Base-by-base conservation (phyloP, 2,888 invertebrate species). In the Hirtodrosophila duncani region DNA sequence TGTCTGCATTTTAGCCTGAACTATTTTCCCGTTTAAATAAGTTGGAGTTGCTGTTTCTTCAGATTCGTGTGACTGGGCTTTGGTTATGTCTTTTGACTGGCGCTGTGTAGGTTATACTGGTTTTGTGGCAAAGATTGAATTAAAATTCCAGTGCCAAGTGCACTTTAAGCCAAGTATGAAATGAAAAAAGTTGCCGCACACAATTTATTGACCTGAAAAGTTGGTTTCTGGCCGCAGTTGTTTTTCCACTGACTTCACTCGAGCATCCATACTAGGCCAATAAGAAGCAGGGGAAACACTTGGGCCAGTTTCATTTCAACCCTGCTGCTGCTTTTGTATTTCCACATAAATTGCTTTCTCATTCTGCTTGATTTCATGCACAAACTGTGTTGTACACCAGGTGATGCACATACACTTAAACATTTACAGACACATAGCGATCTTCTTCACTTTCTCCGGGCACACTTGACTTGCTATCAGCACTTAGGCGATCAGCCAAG, bases 291-390 rank as follows among this genome's bases (percentile, higher is more conserved):
- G 31, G 17, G 5, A 16, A 18, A 48, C 52, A 21, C 46, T 59
- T 72, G 65, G 60, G 72, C 77, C 72, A 77, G 77, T 72, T 72
- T 68, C 39, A 63, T 60, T 63, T 68, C 65, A 27, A 45, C 18
- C 21, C 36, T 26, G 46, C 23, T 17, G 17, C 13, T 9, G 29
- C 26, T 29, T 61, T 67, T 70, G 61, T 61, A 49, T 63, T 72
- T 72, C 61, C 59, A 62, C 77, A 66, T 66, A 72, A 77, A 72
- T 72, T 72, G 77, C 59, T 77, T 72, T 77, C 75, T 52, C 69
- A 56, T 71, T 72, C 72, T 77, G 72, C 72, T 72, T 72, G 72
- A 72, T 71, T 72, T 77, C 72, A 62, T 77, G 72, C 77, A 66
- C 72, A 71, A 66, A 52, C 71, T 67, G 55, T 52, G 68, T 52